Base-by-base conservation (phyloP, 2,797 vertebrate genomes). In the Poeciliopsis turneri region DNA sequence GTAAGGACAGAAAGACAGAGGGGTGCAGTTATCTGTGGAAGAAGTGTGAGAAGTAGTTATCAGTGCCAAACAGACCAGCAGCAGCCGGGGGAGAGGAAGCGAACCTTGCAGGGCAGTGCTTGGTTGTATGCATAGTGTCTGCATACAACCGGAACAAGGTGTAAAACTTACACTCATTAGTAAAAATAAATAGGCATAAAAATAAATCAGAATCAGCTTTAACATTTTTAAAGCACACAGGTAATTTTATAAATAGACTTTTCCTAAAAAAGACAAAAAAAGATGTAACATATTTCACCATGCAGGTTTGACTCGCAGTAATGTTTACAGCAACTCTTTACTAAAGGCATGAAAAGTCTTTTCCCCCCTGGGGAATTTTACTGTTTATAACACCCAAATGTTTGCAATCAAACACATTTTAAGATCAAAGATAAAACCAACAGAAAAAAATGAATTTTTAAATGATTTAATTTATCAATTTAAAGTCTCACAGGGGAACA, bases 11-110 rank as follows among this genome's bases (percentile, higher is more conserved):
- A 81, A 85, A 88, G 68, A 80, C 74, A 77, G 82, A 84, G 72
- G 77, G 57, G 53, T 64, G 82, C 78, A 78, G 74, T 82, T 84
- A 90, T 91, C 84, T 78, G 76, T 12, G 0, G 75, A 85, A 57
- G 64, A 77, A 82, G 85, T 87, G 86, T 79, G 78, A 76, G 77
- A 86, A 80, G 90, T 61, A 82, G 81, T 88, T 92, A 92, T 92
- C 92, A 86, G 84, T 20, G 47, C 20, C 72, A 69, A 82, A 87
- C 87, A 92, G 89, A 87, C 81, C 81, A 72, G 88, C 69, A 80
- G 82, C 77, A 55, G 49, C 33, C 49, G 61, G 72, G 77, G 83
- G 79, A 84, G 71, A 76, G 85, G 74, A 71, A 76, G 80, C 69
- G 47, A 66, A 80, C n/a, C 69, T 43, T 51, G 69, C 45, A 77